Conservation (phyloP, 1,140 invertebrate species). For the Littorina saxatilis region DNA sequence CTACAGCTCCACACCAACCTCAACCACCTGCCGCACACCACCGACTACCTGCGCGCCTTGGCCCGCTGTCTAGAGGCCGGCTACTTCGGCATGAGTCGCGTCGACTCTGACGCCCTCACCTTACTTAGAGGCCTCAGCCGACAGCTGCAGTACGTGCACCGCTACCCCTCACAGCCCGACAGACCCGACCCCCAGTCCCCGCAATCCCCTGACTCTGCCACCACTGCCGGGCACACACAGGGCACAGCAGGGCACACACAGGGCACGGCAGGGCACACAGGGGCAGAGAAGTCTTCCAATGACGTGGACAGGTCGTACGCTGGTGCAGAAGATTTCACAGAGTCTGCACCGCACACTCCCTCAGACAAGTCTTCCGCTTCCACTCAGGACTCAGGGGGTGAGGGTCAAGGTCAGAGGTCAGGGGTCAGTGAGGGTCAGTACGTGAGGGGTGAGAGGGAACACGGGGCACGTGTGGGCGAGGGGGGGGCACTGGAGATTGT, state of each 20-base stretch:
- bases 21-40: slow-evolving; percentile 48
- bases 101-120: slow-evolving; percentile 46
- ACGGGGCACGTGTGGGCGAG: slow-evolving; percentile 16
- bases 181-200: not conserved
- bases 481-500: slow-evolving; percentile 1
- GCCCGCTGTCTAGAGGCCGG: slow-evolving; percentile 64
- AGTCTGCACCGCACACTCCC: not conserved
- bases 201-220: not conserved
- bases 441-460: not conserved
- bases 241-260: not conserved
- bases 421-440: not conserved
- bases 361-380: not conserved
- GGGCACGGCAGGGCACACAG: not conserved
- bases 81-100: slow-evolving; percentile 57
- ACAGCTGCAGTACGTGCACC: not conserved
- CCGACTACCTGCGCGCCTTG: slow-evolving; percentile 62
- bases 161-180: not conserved
- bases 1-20: slow-evolving; percentile 66
- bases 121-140: slow-evolving; percentile 1
- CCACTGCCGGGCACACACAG: not conserved
- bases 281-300: no score
- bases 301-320: slow-evolving; percentile 3
- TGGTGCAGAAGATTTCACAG: slow-evolving; percentile 12
- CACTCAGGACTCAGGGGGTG: not conserved
- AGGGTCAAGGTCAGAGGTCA: not conserved